Percentiles rank a stretch among this genome's conserved stretches.
Evolutionary conservation across 2,113 vertebrate species (phyloP).

Genomic region (Entomyzon cyanotis): DNA sequence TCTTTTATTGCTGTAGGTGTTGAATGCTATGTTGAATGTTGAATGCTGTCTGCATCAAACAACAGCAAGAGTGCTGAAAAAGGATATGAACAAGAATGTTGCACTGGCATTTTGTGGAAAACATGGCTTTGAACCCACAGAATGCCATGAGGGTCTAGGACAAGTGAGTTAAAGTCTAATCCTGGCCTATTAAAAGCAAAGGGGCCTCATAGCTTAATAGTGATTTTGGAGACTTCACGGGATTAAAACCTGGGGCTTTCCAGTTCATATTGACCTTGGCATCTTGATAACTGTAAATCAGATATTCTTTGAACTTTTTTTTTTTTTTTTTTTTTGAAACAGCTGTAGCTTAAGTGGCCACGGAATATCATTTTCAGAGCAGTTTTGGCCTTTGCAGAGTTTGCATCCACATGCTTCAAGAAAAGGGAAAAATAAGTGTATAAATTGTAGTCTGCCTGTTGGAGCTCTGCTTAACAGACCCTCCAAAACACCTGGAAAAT

Average conservation of each 20-base stretch:
- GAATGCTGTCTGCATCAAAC: neutral
- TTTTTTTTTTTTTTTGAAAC: neutral
- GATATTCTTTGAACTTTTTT: neutral
- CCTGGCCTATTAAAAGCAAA: neutral
- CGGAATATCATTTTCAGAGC: neutral
- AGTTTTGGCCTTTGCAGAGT: neutral
- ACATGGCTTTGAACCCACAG: neutral
- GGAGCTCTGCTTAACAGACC: neutral
- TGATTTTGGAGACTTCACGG: neutral
- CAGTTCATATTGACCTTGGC: neutral
- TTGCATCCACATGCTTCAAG: neutral
- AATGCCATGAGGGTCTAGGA: neutral
- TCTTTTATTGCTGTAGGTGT: neutral
- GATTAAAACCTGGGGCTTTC: neutral
- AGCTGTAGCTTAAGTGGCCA: rapidly evolving
- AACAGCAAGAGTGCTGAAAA: neutral
- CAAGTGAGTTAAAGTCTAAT: neutral
- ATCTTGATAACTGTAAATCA: neutral
- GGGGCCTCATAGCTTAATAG: neutral
- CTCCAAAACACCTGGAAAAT: neutral
- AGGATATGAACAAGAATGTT: neutral
- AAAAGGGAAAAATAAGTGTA: neutral
- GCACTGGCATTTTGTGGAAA: neutral
- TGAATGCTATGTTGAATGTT: no score
- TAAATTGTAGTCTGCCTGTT: neutral